A percentile compares a stretch with the other conserved stretches of the same genome.
Evolutionary conservation across 2,113 vertebrate species (phyloP).

Genomic region (Calyptommatus sinebrachiatus): DNA sequence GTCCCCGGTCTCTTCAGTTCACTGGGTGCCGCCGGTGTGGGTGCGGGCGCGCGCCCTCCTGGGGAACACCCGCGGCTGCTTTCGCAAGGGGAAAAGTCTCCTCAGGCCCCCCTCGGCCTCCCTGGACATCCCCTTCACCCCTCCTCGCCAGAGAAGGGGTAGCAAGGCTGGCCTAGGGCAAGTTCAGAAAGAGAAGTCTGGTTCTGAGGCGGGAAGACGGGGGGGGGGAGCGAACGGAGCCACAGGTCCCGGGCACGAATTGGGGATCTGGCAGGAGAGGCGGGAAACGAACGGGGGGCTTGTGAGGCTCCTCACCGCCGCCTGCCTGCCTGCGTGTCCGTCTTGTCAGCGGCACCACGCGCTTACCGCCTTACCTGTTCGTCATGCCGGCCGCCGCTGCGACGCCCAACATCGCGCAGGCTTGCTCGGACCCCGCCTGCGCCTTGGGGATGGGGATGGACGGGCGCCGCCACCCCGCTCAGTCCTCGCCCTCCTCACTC

Average conservation of each 20-base stretch:
- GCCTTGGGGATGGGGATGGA: neutral
- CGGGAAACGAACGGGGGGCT: slow-evolving; percentile 14
- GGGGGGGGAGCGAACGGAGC: neutral
- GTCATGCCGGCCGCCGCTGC: slow-evolving; percentile 26
- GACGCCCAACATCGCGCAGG: slow-evolving; percentile 16
- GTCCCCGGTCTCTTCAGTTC: neutral
- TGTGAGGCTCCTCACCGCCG: neutral
- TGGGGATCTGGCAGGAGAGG: neutral
- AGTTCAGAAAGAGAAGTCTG: too few relatives aligned
- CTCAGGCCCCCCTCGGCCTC: neutral
- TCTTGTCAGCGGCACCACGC: neutral
- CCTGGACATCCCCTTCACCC: too few relatives aligned
- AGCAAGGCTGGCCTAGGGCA: too few relatives aligned
- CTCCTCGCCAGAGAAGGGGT: too few relatives aligned
- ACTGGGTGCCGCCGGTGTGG: neutral
- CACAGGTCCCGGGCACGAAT: neutral
- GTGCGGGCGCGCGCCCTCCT: neutral
- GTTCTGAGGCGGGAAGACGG: neutral
- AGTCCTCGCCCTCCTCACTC: neutral
- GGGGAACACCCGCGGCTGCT: neutral
- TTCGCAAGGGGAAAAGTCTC: neutral
- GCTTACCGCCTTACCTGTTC: slow-evolving; percentile 2
- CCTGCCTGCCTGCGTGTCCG: neutral
- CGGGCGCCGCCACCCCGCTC: neutral
- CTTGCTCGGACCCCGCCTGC: too few relatives aligned